Base-by-base conservation (phyloP, 2,797 vertebrate genomes). In the Sphaeramia orbicularis region DNA sequence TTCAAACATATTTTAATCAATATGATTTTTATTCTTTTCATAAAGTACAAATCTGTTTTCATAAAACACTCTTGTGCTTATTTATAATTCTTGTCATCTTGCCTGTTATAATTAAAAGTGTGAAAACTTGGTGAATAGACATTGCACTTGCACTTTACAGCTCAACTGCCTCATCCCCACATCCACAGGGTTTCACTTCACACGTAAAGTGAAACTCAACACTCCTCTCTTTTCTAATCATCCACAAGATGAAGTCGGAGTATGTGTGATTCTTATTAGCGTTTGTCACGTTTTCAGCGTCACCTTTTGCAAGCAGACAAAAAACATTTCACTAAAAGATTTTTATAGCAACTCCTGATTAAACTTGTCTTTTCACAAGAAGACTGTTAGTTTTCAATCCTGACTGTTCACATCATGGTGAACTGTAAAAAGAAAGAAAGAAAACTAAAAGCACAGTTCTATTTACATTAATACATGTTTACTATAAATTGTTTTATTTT, bases 281-380 rank as follows among this genome's bases (percentile, higher is more conserved):
- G 0, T 47, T 10, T n/a, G 13, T 71, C 59, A 24, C 9, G 40
- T 67, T 61, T 44, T 35, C 24, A 1, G 42, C 59, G 67, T 76
- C 50, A 56, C 56, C 44, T 15, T 1, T 57, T 21, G 21, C 2
- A 48, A 24, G 14, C 4, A 4, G 14, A 24, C 47, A 54, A 59
- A 60, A 55, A 59, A 36, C 7, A 35, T 61, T 54, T 24, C 8
- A 55, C 73, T 65, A 54, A 47, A 52, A 64, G 14, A 9, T 14
- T 43, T 40, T 60, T 21, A 35, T 27, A 38, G 38, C 24, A 43
- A 35, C 47, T 21, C 10, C 11, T 13, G 30, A 32, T 44, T 2
- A 27, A 43, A 55, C n/a, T 7, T n/a, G 18, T 13, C 10, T 65
- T 62, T 24, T 53, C 37, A 52, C 32, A 35, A 8, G 21, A 24